phyloP scores from a whole-genome alignment of 2,797 vertebrate genomes.

The Euthynnus affinis region DNA sequence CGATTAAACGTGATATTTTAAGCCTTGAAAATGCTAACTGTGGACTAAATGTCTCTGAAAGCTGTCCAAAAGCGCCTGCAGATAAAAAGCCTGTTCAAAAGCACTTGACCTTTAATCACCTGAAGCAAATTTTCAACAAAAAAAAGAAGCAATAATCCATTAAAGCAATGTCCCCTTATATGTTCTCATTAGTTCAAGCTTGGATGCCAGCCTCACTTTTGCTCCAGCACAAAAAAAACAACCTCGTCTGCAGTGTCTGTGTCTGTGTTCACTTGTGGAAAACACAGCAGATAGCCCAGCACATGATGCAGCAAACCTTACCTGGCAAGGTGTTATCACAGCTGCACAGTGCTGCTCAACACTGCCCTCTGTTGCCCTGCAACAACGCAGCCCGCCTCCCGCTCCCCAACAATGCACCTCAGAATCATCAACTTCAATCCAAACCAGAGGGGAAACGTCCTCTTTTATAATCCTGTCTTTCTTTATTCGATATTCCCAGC shows the following conservation, averaged over 20 bases:
- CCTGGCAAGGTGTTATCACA: conserved; percentile 67
- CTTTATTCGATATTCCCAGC: background rate
- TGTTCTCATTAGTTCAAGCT: background rate
- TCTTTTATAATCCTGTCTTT: background rate
- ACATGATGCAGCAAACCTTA: conserved; percentile 58
- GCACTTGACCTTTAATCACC: conserved; percentile 48
- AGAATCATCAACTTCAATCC: conserved; percentile 19
- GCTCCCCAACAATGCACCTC: conserved; percentile 40
- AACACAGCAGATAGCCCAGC: background rate
- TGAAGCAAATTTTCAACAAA: conserved; percentile 2
- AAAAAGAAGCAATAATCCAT: conserved; percentile 9
- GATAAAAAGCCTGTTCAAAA: conserved; percentile 46
- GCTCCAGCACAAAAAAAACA: background rate
- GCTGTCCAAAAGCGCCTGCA: conserved; percentile 11
- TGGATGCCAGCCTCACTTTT: conserved; percentile 10
- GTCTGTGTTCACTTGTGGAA: background rate
- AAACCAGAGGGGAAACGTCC: background rate
- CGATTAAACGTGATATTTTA: conserved; percentile 20
- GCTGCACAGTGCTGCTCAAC: conserved; percentile 73
- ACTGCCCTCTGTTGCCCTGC: conserved; percentile 82
- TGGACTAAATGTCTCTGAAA: conserved; percentile 24
- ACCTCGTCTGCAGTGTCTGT: background rate
- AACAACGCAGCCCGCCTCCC: background rate
- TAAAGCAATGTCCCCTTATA: background rate
- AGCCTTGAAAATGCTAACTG: conserved; percentile 10